phyloP scores from a whole-genome alignment of 1,140 invertebrate species.

The Brachionus calyciflorus region DNA sequence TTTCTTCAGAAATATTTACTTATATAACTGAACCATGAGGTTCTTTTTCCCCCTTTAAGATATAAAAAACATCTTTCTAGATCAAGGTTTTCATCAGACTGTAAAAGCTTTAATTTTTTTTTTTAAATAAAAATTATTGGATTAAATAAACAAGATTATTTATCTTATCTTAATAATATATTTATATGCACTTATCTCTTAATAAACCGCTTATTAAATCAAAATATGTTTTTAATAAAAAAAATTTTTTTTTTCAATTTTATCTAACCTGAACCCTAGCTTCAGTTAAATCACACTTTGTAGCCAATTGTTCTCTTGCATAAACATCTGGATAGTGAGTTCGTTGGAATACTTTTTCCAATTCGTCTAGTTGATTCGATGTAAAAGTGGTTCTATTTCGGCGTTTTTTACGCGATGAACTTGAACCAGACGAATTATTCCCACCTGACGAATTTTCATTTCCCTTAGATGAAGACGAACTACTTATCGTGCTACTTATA shows the following conservation, averaged over 20 bases:
- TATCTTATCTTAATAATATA: slow-evolving; percentile 20
- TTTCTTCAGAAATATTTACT: not conserved
- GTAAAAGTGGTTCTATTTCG: slow-evolving; percentile 81
- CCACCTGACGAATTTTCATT: not conserved
- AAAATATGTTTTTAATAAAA: not conserved
- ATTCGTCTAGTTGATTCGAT: slow-evolving; percentile 86
- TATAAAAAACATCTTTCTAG: not conserved
- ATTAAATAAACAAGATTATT: slow-evolving; percentile 14
- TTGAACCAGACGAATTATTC: slow-evolving; percentile 1
- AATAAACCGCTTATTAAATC: not conserved
- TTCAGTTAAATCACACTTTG: slow-evolving; percentile 59
- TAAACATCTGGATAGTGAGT: slow-evolving; percentile 96
- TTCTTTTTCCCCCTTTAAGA: too few relatives aligned
- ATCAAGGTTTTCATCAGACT: slow-evolving; percentile 25
- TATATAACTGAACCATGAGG: slow-evolving; percentile 31
- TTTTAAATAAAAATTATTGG: too few relatives aligned
- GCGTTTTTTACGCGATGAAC: slow-evolving; percentile 35
- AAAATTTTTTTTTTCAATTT: not conserved
- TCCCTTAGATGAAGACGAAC: not conserved
- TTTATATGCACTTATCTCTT: not conserved
- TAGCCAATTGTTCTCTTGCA: slow-evolving; percentile 83
- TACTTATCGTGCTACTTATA: slow-evolving; percentile 24
- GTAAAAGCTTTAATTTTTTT: not conserved
- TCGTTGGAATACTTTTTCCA: slow-evolving; percentile 86
- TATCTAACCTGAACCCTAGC: slow-evolving; percentile 58